These are phyloP conservation scores for Psilopogon haemacephalus DNA, from an alignment of 2,113 vertebrate species.

Conservation along the genomic window DNA sequence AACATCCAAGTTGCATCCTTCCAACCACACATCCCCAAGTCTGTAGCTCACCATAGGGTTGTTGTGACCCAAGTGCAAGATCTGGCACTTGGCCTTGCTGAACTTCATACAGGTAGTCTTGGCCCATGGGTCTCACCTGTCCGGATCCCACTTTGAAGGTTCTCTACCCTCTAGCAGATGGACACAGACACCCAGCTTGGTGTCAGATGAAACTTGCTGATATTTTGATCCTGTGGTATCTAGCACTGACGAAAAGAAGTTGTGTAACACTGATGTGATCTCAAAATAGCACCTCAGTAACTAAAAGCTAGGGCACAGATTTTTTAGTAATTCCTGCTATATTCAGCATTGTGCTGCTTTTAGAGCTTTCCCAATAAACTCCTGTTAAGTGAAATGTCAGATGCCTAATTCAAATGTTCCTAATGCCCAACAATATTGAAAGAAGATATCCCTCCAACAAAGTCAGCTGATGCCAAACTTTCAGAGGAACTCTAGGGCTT, in stretches of 20 bases:
- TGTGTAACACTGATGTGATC: neutral
- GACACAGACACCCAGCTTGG: too few species aligned
- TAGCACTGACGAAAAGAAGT: neutral
- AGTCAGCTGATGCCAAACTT: neutral
- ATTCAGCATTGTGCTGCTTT: neutral
- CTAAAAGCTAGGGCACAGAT: neutral
- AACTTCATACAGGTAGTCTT: too few species aligned
- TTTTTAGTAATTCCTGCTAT: constrained; percentile 27
- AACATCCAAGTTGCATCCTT: too few species aligned
- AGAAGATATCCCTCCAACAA: constrained; percentile 25
- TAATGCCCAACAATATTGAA: neutral
- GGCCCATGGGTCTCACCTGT: too few species aligned
- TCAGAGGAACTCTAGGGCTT: neutral
- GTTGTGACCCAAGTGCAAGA: too few species aligned
- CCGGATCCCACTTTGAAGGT: too few species aligned
- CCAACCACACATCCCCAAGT: too few species aligned
- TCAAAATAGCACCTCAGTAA: constrained; percentile 1
- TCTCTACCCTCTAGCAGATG: too few species aligned
- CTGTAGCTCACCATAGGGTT: too few species aligned
- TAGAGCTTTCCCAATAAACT: neutral
- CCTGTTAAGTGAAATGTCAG: constrained; percentile 16
- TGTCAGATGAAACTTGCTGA: too few species aligned
- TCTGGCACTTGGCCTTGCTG: too few species aligned
- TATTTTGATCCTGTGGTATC: neutral
- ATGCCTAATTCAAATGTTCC: neutral